These are phyloP conservation scores for Hololepta plana DNA, from an alignment of 2,888 invertebrate species.

Conservation along the genomic window DNA sequence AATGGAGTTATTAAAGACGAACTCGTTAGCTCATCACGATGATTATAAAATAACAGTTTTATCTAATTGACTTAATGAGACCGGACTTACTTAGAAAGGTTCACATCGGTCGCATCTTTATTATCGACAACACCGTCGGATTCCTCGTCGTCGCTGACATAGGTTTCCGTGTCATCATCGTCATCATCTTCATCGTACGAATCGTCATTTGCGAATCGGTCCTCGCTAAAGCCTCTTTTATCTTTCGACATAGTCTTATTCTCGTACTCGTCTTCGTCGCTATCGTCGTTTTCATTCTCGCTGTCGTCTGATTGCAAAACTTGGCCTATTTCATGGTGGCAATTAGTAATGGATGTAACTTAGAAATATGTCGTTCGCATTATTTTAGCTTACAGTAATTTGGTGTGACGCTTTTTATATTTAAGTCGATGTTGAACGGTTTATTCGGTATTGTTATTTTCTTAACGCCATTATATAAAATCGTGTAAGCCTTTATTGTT, in stretches of 20 bases:
- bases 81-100: too few relatives aligned
- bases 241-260: constrained; percentile 2
- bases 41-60: too few relatives aligned
- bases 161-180: constrained; percentile 6
- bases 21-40: too few relatives aligned
- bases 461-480: constrained; percentile 11
- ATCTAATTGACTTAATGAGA: too few relatives aligned
- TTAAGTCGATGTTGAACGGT: constrained; percentile 9
- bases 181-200: constrained; percentile 9
- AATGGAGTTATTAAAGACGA: too few relatives aligned
- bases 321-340: too few relatives aligned
- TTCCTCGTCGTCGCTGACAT: not conserved
- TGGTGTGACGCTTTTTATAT: constrained; percentile 8
- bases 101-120: too few relatives aligned
- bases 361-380: not conserved
- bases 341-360: not conserved
- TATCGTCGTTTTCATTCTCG: constrained; percentile 12
- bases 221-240: constrained; percentile 2
- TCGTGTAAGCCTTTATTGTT: constrained; percentile 12
- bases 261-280: constrained; percentile 10
- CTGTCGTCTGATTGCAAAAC: constrained; percentile 13
- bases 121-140: constrained; percentile 1
- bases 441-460: constrained; percentile 8
- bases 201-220: constrained; percentile 7
- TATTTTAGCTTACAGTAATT: constrained; percentile 8